Evolutionary conservation across 1,140 invertebrate species (phyloP), one percentile per base, ranked within the genome.

Genomic region (Teleopsis dalmanni): DNA sequence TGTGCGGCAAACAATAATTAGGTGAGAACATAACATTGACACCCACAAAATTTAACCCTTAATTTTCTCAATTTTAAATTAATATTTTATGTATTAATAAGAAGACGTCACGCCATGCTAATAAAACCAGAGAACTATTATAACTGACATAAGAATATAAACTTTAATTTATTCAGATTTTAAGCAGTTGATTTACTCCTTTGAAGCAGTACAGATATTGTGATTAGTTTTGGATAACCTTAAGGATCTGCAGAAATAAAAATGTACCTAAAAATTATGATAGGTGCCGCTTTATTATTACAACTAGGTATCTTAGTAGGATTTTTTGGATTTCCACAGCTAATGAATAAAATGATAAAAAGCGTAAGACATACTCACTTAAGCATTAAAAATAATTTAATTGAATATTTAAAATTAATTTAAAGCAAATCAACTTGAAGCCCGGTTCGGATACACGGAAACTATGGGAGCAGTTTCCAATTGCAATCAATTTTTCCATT

Each of bases 401-500:
- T 29, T 43, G 10, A 25, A 7, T 41, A 37, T 14, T 14, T 37
- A 37, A 37, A 7, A 38, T 23, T 22, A 22, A 21, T 22, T 3
- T 38, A 14, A 38, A 79, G 76, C 72, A 75, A 67, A 75, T 81
- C 56, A 66, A 75, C 3, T 51, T 84, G 18, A 75, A 75, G 27
- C 71, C 74, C 51, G 78, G 78, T n/a, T 76, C 74, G 0, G 76
- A 82, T 11, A 75, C 81, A 22, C 75, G 82, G 16, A 67, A 80
- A 2, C 69, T 83, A 60, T 88, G 84, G 82, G 63, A 75, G 36
- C 78, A 78, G 50, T 70, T 82, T 16, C 85, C 85, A 0, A 77
- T 87, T 56, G 73, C 82, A 2, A 54, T 87, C 10, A 76, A 79
- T 47, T 85, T 85, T 55, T 85, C 83, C 60, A 73, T 92, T 33